Evolutionary conservation across 2,113 vertebrate species (phyloP), one percentile per base, ranked within the genome.

Genomic region (Potamarius usumacintae): DNA sequence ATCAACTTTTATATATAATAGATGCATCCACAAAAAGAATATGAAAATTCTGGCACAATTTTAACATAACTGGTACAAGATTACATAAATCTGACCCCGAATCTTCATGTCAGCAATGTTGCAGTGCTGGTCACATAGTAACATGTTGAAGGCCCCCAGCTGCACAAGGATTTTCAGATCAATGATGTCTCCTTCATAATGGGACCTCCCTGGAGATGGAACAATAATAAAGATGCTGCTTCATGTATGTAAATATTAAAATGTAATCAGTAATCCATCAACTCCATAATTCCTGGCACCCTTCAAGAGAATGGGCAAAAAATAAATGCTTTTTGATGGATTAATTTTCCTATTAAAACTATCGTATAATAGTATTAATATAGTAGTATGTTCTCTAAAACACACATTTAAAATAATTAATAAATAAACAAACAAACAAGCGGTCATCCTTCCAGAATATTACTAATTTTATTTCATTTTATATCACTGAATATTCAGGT

Each of bases 101-200:
- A 99, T 95, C 91, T 95, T 97, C 86, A 99, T 97, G 91, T 98
- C 96, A 34, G 97, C 97, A 92, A 97, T 98, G 87, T 92, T 93
- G 90, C 93, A 94, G 7, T 91, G 94, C 92, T 95, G 96, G 93
- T 99, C 96, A 92, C 98, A 97, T 57, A 99, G 92, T 57, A 96
- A 91, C 27, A 99, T 83, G 69, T 95, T 95, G 89, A 99, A 97
- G 8, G 97, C 96, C 88, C 96, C 97, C 52, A 99, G 92, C 20
- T 95, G 93, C 92, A 97, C 94, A 77, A 91, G 92, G 76, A 99
- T 89, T 88, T 97, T 97, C 88, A 99, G 92, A 82, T 97, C 96
- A 65, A 95, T 95, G 57, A 96, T 86, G 27, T 96, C 93, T 0
- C 92, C 93, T 20, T 83, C 88, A 22, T 72, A 91, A 71, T 91